phyloP scores from a whole-genome alignment of 2,888 invertebrate genomes.

The Diadegma fenestrale region DNA sequence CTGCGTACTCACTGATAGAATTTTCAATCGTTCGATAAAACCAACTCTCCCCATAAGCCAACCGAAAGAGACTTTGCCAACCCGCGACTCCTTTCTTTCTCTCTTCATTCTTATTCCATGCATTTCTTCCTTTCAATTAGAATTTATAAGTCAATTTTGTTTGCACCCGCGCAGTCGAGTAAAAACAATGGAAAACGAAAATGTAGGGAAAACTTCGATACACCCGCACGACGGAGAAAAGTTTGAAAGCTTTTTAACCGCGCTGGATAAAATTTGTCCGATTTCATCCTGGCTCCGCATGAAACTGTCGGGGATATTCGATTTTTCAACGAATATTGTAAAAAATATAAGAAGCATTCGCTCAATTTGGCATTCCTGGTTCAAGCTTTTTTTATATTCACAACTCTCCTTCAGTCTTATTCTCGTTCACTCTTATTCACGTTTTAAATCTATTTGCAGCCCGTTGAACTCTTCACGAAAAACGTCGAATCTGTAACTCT shows the following conservation, averaged over 20 bases:
- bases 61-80: neutral
- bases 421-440: neutral
- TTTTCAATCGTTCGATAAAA: conserved; percentile 62
- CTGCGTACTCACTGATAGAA: conserved; percentile 59
- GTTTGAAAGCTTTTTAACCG: conserved; percentile 19
- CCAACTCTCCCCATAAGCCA: conserved; percentile 19
- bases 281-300: neutral
- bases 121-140: conserved; percentile 47
- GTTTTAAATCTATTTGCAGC: neutral
- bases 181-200: neutral
- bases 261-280: neutral
- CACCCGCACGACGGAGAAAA: neutral
- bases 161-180: neutral
- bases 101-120: conserved; percentile 48
- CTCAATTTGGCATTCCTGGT: neutral
- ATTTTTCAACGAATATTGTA: neutral
- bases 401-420: neutral
- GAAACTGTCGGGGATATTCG: neutral
- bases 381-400: neutral
- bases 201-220: conserved; percentile 28
- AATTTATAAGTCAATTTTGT: conserved; percentile 49
- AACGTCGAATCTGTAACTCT: neutral
- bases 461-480: neutral
- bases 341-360: neutral
- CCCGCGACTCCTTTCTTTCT: conserved; percentile 20